These are phyloP conservation scores for Sebastes hubbsi DNA, from an alignment of 2,797 vertebrate species.

Conservation along the genomic window DNA sequence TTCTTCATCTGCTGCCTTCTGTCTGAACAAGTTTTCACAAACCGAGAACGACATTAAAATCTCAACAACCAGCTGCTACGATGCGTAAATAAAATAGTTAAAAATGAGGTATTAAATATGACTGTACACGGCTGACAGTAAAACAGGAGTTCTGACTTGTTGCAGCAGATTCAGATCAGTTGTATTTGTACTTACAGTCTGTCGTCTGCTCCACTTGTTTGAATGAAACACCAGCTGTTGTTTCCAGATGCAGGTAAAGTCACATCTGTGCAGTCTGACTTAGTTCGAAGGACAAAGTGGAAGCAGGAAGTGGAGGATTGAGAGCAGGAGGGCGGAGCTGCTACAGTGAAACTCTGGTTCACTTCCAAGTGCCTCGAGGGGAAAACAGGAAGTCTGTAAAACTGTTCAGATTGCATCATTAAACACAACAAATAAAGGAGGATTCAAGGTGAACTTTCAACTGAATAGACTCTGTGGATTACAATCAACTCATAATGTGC, in stretches of 20 bases:
- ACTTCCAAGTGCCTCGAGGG: not conserved
- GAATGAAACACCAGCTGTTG: not conserved
- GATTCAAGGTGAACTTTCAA: too few species aligned
- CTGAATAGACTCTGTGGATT: too few species aligned
- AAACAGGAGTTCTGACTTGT: not conserved
- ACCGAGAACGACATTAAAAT: too few species aligned
- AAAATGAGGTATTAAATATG: not conserved
- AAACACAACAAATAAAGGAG: not conserved
- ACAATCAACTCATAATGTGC: too few species aligned
- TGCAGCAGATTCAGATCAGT: not conserved
- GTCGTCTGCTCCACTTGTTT: not conserved
- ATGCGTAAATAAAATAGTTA: not conserved
- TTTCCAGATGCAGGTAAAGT: not conserved
- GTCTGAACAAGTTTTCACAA: not conserved
- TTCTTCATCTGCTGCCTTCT: not conserved
- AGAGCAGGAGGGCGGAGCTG: not conserved
- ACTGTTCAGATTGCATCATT: not conserved
- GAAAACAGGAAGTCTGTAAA: not conserved
- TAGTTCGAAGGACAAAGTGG: not conserved
- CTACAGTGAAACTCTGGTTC: not conserved
- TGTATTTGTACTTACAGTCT: conserved; percentile 14
- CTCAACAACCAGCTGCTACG: not conserved
- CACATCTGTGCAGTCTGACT: not conserved
- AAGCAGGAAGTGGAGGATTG: not conserved
- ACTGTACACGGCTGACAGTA: accelerated